Conservation (phyloP, 2,888 invertebrate genomes). For the Nemotelus nigrinus region DNA sequence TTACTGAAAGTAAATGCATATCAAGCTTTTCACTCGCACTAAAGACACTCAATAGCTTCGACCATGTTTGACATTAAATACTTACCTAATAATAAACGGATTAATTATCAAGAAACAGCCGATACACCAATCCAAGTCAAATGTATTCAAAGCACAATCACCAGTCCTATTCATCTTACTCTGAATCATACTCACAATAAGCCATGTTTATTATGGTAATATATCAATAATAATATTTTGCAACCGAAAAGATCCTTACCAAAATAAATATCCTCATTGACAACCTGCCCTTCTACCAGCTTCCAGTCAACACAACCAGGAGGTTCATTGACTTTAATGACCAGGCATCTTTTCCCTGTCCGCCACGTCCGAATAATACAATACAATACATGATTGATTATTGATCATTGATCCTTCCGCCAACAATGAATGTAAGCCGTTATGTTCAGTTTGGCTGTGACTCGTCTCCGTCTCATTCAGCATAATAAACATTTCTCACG, state of each 20-base stretch:
- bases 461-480: not conserved
- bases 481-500: slow-evolving; percentile 30
- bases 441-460: slow-evolving; percentile 2
- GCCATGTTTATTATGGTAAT: too few species aligned
- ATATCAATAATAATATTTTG: not conserved
- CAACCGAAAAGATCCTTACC: not conserved
- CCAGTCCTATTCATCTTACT: too few species aligned
- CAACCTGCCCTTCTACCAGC: not conserved
- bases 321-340: slow-evolving; percentile 20
- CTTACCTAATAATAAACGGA: too few species aligned
- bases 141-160: too few species aligned
- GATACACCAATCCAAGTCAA: too few species aligned
- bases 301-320: not conserved
- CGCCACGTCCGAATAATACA: not conserved
- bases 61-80: too few species aligned
- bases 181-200: too few species aligned
- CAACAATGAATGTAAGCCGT: slow-evolving; percentile 32
- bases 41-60: too few species aligned
- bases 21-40: too few species aligned
- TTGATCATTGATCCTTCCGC: slow-evolving; percentile 22
- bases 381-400: slow-evolving; percentile 34
- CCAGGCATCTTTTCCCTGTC: not conserved
- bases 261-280: not conserved
- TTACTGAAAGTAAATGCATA: too few species aligned
- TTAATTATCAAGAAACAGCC: too few species aligned